A percentile compares a stretch with the other conserved stretches of the same genome.
Conservation (phyloP, 2,797 vertebrate genomes). For the Australoheros facetus region DNA sequence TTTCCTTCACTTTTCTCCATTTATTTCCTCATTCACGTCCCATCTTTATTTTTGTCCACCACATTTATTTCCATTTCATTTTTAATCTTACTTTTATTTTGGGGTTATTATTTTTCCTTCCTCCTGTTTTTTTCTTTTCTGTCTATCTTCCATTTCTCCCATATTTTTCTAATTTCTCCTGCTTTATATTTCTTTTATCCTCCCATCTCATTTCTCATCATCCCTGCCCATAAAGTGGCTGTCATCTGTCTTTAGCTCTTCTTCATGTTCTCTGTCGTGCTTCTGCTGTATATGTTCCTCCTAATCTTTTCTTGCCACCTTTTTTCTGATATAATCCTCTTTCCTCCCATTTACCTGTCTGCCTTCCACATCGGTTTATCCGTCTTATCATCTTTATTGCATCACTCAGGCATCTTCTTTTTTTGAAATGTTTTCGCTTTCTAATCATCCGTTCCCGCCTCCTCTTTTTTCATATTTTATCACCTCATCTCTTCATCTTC, state of each 20-base stretch:
- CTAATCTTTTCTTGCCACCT: background rate
- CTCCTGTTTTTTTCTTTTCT: too few relatives aligned
- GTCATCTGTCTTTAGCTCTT: background rate
- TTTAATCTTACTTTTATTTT: too few relatives aligned
- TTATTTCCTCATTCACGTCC: fast-evolving
- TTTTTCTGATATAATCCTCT: background rate
- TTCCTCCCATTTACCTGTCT: background rate
- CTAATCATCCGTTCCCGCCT: background rate
- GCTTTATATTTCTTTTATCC: background rate
- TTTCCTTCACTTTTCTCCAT: background rate
- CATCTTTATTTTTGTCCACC: background rate
- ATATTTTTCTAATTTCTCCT: background rate
- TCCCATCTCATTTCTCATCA: background rate
- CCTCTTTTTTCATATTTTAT: background rate
- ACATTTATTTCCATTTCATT: too few relatives aligned
- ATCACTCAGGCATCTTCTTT: background rate
- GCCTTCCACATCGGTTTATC: background rate
- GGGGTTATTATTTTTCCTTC: too few relatives aligned
- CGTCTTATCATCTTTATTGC: background rate
- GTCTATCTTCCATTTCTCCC: background rate
- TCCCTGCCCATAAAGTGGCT: background rate
- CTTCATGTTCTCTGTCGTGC: too few relatives aligned
- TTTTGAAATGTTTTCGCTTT: background rate
- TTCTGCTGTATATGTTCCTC: background rate
- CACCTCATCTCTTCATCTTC: background rate